A percentile compares a stretch with the other conserved stretches of the same genome.
Evolutionary conservation across 2,113 vertebrate genomes (phyloP).

Genomic region (Alethe castanea): DNA sequence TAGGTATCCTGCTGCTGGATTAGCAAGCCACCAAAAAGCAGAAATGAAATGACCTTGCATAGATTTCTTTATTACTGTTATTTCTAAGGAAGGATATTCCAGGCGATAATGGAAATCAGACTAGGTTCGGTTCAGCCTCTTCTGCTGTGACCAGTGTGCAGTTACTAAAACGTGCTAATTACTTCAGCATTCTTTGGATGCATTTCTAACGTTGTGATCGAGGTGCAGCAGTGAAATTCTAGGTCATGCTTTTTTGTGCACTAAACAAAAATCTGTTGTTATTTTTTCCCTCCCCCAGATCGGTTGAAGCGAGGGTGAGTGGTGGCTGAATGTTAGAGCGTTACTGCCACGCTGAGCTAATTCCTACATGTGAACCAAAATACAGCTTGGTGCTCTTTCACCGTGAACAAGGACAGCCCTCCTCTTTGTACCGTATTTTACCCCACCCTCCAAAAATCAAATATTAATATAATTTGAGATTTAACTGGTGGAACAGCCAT

Average conservation of each 20-base stretch:
- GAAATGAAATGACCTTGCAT: neutral
- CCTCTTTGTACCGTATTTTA: slow-evolving; percentile 59
- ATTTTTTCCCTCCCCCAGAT: neutral
- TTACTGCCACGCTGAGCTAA: slow-evolving; percentile 30
- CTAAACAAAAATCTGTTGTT: slow-evolving; percentile 12
- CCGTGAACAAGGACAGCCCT: slow-evolving; percentile 37
- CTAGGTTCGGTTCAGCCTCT: slow-evolving; percentile 28
- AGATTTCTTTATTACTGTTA: slow-evolving; percentile 26
- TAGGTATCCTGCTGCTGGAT: neutral
- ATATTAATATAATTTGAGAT: slow-evolving; percentile 87
- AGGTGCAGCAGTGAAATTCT: slow-evolving; percentile 30
- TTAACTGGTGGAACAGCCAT: slow-evolving; percentile 85
- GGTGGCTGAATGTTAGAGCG: slow-evolving; percentile 8
- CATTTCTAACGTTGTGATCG: neutral
- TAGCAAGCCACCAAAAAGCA: neutral
- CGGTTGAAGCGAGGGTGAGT: slow-evolving; percentile 31
- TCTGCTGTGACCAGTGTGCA: slow-evolving; percentile 44
- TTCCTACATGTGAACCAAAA: slow-evolving; percentile 47
- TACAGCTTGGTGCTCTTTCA: slow-evolving; percentile 32
- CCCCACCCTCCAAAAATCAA: slow-evolving; percentile 76
- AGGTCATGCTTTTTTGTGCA: slow-evolving; percentile 36
- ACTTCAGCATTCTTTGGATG: slow-evolving; percentile 6
- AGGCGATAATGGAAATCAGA: slow-evolving; percentile 32
- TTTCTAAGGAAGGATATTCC: slow-evolving; percentile 40
- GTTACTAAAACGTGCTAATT: slow-evolving; percentile 58